These are phyloP conservation scores for Eulemur rufifrons DNA, from an alignment of 2,113 vertebrate species.

Conservation along the genomic window DNA sequence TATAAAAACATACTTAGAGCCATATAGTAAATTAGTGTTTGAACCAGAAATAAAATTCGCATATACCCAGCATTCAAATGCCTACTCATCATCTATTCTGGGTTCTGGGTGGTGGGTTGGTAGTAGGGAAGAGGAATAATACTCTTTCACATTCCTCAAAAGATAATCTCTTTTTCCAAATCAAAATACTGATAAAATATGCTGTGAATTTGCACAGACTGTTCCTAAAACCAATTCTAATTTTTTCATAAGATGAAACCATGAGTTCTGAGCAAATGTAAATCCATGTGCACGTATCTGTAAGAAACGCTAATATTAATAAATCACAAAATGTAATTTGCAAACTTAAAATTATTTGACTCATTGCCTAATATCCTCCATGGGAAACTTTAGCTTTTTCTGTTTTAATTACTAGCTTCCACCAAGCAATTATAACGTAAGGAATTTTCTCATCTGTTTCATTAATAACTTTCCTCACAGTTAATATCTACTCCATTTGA, in stretches of 20 bases:
- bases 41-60: background rate
- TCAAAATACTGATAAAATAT: slow-evolving; percentile 31
- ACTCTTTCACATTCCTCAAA: background rate
- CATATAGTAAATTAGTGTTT: background rate
- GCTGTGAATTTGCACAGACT: background rate
- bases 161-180: slow-evolving; percentile 31
- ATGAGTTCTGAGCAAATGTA: slow-evolving; percentile 36
- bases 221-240: slow-evolving; percentile 43
- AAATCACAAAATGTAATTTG: slow-evolving; percentile 6
- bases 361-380: slow-evolving; percentile 25
- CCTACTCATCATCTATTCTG: background rate
- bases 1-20: slow-evolving; percentile 19
- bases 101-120: background rate
- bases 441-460: slow-evolving; percentile 56
- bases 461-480: slow-evolving; percentile 34
- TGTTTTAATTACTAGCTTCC: slow-evolving; percentile 63
- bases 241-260: slow-evolving; percentile 1
- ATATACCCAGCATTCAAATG: background rate
- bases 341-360: slow-evolving; percentile 54
- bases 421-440: slow-evolving; percentile 49
- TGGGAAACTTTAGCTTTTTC: slow-evolving; percentile 45
- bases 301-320: slow-evolving; percentile 14
- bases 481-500: slow-evolving; percentile 18
- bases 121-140: background rate
- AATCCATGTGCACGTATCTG: background rate